Conservation (phyloP, 2,113 vertebrate genomes). For the Trichomycterus rosablanca region DNA sequence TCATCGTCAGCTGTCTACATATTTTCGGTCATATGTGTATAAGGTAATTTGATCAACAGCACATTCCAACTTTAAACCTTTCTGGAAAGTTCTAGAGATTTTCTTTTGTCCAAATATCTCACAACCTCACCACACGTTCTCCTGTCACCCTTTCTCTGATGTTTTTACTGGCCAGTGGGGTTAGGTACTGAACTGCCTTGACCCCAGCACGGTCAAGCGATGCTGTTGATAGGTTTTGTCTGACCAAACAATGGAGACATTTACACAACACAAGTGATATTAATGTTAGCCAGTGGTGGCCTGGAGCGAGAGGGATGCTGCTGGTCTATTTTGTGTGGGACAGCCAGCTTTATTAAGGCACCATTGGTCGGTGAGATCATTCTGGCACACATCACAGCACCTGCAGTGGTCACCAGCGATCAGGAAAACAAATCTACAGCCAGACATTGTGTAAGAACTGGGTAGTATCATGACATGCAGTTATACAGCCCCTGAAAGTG, state of each 20-base stretch:
- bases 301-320: neutral
- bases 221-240: constrained; percentile 45
- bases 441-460: neutral
- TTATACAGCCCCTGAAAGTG: neutral
- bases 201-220: constrained; percentile 36
- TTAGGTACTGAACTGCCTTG: constrained; percentile 25
- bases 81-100: no score
- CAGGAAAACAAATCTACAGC: neutral
- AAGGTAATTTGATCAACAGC: no score
- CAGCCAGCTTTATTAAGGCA: neutral
- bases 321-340: neutral
- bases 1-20: no score
- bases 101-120: no score
- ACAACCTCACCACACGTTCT: neutral
- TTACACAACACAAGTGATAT: constrained; percentile 29
- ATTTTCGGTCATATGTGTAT: no score
- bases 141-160: neutral
- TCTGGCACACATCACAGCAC: neutral
- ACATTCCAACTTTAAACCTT: no score
- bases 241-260: constrained; percentile 41
- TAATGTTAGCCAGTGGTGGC: neutral
- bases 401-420: neutral
- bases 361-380: neutral
- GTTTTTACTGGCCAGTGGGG: constrained; percentile 11
- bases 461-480: neutral